Base-by-base conservation (phyloP, 2,888 invertebrate species). In the Gymnoscelis rufifasciata region DNA sequence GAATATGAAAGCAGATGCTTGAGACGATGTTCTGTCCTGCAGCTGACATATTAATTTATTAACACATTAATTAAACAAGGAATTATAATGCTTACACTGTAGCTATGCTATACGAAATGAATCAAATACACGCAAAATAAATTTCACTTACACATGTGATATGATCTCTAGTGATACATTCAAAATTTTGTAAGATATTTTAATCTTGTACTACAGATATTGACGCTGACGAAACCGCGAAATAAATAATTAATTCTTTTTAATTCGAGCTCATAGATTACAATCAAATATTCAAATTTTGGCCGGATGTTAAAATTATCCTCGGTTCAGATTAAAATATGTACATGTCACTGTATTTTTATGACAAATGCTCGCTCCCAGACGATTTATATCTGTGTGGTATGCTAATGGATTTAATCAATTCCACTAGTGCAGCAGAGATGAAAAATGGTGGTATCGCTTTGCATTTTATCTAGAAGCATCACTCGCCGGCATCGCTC, bases 231-330 rank as follows among this genome's bases (percentile, higher is more conserved):
- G 19, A 19, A 19, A 5, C 19, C 19, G 19, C 19, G 19, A 5
- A 19, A 19, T 19, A 19, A 3, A 5, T 19, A 19, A 19, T 3
- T 3, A 19, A 19, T 3, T 3, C 2, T 5, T 19, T 19, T 19
- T 3, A 19, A 61, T 54, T 70, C 64, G 58, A 62, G 51, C 55
- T 44, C 56, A 59, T 62, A 75, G 74, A 82, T 82, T 77, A 80
- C 66, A 80, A 83, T 83, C 75, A 80, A 82, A 81, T 80, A 83
- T 83, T 83, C 64, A 82, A 83, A 83, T 82, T 71, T 62, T 35
- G 60, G 62, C 61, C 51, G 54, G 57, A 54, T 55, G 27, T 48
- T 40, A 49, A 53, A 59, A 59, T 59, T 59, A 53, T 56, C 38
- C 51, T 35, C 44, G 39, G 42, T 45, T 43, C 38, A 52, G 54